Conservation (phyloP, 1,140 invertebrate species). For the Semibalanus balanoides region DNA sequence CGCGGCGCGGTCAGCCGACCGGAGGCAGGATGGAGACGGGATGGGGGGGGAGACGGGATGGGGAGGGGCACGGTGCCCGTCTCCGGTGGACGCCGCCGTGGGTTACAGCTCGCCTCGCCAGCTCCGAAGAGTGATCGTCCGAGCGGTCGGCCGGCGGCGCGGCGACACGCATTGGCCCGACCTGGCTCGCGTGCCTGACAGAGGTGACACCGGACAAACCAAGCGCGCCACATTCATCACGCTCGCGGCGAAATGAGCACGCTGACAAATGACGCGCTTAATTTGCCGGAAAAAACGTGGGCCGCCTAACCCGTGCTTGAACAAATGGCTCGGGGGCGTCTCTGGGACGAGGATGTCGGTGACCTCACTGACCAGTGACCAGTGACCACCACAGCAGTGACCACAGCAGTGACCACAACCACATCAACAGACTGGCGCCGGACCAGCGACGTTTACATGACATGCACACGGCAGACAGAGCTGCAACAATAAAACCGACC, state of each 20-base stretch:
- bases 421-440: too few relatives aligned
- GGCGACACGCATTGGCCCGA: neutral
- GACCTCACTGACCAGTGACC: too few relatives aligned
- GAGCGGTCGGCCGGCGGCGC: too few relatives aligned
- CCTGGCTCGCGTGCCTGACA: neutral
- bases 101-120: neutral
- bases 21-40: too few relatives aligned
- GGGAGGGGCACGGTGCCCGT: neutral
- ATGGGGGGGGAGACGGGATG: neutral
- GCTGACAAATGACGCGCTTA: neutral
- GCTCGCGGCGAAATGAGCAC: neutral
- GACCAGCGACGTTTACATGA: too few relatives aligned
- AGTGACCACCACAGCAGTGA: too few relatives aligned
- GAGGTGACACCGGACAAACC: neutral
- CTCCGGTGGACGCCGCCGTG: too few relatives aligned
- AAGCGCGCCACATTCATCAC: neutral
- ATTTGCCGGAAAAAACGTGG: neutral
- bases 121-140: neutral
- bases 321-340: neutral
- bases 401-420: too few relatives aligned
- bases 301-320: neutral
- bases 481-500: too few relatives aligned
- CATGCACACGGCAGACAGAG: too few relatives aligned
- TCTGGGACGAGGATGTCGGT: too few relatives aligned
- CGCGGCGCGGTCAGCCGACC: too few relatives aligned